Base-by-base conservation (phyloP, 1,140 invertebrate species). In the Pseudachorutes palmiensis region DNA sequence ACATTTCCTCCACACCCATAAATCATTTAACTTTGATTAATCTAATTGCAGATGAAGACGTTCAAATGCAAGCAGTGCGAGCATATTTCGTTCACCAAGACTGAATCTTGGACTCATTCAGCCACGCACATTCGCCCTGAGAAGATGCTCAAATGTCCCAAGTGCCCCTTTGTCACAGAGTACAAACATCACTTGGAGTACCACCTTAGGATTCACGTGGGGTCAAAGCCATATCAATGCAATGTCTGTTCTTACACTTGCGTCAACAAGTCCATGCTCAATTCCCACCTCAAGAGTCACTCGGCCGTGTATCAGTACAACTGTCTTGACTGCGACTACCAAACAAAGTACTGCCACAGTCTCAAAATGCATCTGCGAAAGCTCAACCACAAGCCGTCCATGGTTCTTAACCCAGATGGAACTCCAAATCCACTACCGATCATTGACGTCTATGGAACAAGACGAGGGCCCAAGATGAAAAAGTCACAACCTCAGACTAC, bases 261-360 rank as follows among this genome's bases (percentile, higher is more conserved):
- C 76, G 96, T 99, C 1, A 99, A 98, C 80, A 98, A 99, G 77
- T 98, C 95, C 0, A 99, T 99, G 97, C 81, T 99, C 14, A 98
- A 97, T 76, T 97, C 93, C 0, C 97, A 99, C 75, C 84, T 97
- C 74, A 99, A 99, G 77, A 97, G 92, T 0, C 97, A 99, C 78
- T 97, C 94, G 0, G 94, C 92, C 69, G 81, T 98, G 0, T 98
- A 98, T 75, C 96, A 97, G 75, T 99, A 97, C 77, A 84, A 91
- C 29, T 99, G 97, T 77, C 81, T 86, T 0, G 89, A 97, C 75
- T 99, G 97, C 77, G 87, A 85, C n/a, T 99, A 98, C 76, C 93
- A 91, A 1, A 97, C 95, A 0, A 99, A 99, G 78, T 99, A 99
- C 77, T 97, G 92, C 74, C 97, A 99, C 80, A 94, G 92, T 31